These are phyloP conservation scores for Oeneis ivallda DNA, from an alignment of 2,888 invertebrate species.

Conservation along the genomic window DNA sequence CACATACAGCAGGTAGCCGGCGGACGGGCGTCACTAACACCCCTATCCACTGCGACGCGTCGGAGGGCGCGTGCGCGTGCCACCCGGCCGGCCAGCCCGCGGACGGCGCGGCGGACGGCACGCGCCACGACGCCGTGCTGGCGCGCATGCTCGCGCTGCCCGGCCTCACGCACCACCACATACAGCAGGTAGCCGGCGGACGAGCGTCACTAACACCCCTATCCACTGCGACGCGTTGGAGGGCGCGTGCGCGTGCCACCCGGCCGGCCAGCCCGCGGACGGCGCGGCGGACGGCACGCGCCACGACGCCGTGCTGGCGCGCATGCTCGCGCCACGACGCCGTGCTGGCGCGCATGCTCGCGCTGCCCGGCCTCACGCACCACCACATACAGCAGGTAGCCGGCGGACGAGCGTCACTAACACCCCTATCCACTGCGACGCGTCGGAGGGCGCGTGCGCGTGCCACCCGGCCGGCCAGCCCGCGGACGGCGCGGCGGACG, in stretches of 20 bases:
- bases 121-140: constrained; percentile 82
- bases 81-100: constrained; percentile 44
- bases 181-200: constrained; percentile 86
- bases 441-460: constrained; percentile 57
- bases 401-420: constrained; percentile 22
- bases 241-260: constrained; percentile 63
- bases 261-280: constrained; percentile 26
- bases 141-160: constrained; percentile 92
- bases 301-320: constrained; percentile 86
- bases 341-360: constrained; percentile 89
- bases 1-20: constrained; percentile 87
- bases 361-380: constrained; percentile 88
- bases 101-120: constrained; percentile 26
- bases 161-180: constrained; percentile 86
- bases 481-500: constrained; percentile 29
- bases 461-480: constrained; percentile 51
- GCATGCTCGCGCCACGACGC: constrained; percentile 93
- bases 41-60: constrained; percentile 77
- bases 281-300: constrained; percentile 26
- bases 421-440: constrained; percentile 75
- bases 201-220: constrained; percentile 53
- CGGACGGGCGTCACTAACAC: constrained; percentile 15
- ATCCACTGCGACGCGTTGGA: constrained; percentile 69
- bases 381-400: constrained; percentile 87
- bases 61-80: constrained; percentile 59